Percentiles rank a stretch among this genome's conserved stretches.
phyloP scores from a whole-genome alignment of 2,113 vertebrate species.

The Oreotragus oreotragus region DNA sequence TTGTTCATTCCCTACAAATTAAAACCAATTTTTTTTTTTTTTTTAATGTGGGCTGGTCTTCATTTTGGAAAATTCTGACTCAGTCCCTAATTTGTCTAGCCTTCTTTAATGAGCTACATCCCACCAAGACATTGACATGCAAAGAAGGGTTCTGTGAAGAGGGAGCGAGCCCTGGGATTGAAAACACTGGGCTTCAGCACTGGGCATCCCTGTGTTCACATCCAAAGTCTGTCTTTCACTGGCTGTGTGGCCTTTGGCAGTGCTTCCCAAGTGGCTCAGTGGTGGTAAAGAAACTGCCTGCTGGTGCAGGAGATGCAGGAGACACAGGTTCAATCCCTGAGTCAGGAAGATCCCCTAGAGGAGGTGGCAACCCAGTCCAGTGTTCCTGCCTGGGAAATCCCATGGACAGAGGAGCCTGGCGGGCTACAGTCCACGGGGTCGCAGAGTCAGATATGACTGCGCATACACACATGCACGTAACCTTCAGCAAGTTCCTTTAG shows the following conservation, averaged over 20 bases:
- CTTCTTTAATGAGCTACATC: not conserved
- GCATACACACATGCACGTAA: not conserved
- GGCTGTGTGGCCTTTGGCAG: not conserved
- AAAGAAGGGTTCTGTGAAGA: not conserved
- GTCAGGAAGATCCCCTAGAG: not conserved
- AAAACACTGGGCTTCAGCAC: not conserved
- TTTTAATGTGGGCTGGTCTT: not conserved
- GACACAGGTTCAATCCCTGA: not conserved
- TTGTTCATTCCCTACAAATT: not conserved
- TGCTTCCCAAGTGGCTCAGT: not conserved
- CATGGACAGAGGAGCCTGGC: not conserved
- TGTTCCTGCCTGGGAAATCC: not conserved
- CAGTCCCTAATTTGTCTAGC: not conserved
- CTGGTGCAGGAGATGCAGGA: not conserved
- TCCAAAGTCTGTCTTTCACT: not conserved
- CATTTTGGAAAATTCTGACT: not conserved
- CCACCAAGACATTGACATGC: not conserved
- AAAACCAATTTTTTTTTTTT: not conserved
- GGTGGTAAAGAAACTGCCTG: not conserved
- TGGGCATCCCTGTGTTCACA: not conserved
- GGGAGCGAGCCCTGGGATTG: not conserved
- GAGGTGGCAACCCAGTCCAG: not conserved
- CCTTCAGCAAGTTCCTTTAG: not conserved
- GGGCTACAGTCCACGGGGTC: not conserved
- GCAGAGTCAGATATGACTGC: not conserved